These are phyloP conservation scores for Hycleus phaleratus DNA, from an alignment of 1,140 invertebrate species.

Conservation along the genomic window DNA sequence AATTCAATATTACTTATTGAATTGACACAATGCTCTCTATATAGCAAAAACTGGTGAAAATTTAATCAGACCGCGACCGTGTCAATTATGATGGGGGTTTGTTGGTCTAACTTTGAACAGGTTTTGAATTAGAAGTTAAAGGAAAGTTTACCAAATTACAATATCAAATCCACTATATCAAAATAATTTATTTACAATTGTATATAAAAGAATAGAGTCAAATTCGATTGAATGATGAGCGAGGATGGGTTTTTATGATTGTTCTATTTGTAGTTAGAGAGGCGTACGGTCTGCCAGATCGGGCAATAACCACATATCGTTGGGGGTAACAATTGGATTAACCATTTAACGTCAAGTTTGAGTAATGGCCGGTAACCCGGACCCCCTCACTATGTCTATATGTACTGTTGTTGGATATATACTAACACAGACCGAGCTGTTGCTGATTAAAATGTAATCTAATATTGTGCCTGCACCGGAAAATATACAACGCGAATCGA, in stretches of 20 bases:
- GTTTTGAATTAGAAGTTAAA: too few relatives aligned
- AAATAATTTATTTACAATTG: background rate
- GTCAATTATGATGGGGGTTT: too few relatives aligned
- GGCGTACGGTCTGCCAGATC: slow-evolving; percentile 27
- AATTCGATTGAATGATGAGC: background rate
- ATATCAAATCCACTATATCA: too few relatives aligned
- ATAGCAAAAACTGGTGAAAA: too few relatives aligned
- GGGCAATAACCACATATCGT: slow-evolving; percentile 39
- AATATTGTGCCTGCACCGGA: slow-evolving; percentile 37
- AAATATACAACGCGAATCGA: slow-evolving; percentile 35
- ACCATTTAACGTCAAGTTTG: slow-evolving; percentile 41
- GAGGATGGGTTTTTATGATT: background rate
- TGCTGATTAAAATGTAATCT: slow-evolving; percentile 44
- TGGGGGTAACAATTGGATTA: slow-evolving; percentile 42
- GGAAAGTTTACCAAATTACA: too few relatives aligned
- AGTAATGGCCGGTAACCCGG: slow-evolving; percentile 41
- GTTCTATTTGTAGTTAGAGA: background rate
- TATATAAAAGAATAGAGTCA: slow-evolving; percentile 28
- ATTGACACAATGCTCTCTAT: too few relatives aligned
- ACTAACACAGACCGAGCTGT: slow-evolving; percentile 18
- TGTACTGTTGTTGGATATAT: background rate
- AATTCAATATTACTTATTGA: too few relatives aligned
- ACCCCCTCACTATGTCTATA: slow-evolving; percentile 25
- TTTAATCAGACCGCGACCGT: too few relatives aligned
- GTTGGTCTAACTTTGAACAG: too few relatives aligned